phyloP scores from a whole-genome alignment of 2,113 vertebrate species.

The Daboia siamensis region DNA sequence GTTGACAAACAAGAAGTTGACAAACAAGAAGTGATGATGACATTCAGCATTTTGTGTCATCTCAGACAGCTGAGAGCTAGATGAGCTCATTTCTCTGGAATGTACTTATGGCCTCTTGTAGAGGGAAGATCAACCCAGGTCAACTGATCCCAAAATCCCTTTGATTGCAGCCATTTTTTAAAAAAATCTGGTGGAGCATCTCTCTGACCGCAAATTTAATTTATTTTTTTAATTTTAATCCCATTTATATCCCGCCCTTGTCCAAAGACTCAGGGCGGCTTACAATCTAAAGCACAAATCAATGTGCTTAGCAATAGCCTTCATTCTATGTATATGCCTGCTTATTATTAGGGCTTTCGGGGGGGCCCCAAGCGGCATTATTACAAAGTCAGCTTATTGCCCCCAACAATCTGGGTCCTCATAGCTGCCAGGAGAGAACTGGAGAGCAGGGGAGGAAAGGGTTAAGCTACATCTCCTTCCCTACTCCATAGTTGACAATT shows the following conservation, averaged over 20 bases:
- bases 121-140: background rate
- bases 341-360: no score
- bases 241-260: no score
- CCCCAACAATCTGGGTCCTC: no score
- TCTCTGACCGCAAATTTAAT: background rate
- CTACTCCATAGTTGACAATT: background rate
- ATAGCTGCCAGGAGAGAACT: background rate
- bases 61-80: background rate
- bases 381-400: no score
- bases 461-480: background rate
- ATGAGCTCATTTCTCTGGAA: background rate
- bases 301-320: no score
- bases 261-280: no score
- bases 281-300: no score
- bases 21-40: background rate
- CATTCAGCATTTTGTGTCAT: background rate
- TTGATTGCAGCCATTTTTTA: background rate
- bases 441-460: background rate
- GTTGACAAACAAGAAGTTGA: background rate
- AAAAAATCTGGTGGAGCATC: background rate
- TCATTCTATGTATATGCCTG: no score
- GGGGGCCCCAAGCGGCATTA: no score
- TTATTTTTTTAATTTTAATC: no score
- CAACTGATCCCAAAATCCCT: background rate
- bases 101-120: background rate